Conservation (phyloP, 1,140 invertebrate species). For the Saccostrea echinata region DNA sequence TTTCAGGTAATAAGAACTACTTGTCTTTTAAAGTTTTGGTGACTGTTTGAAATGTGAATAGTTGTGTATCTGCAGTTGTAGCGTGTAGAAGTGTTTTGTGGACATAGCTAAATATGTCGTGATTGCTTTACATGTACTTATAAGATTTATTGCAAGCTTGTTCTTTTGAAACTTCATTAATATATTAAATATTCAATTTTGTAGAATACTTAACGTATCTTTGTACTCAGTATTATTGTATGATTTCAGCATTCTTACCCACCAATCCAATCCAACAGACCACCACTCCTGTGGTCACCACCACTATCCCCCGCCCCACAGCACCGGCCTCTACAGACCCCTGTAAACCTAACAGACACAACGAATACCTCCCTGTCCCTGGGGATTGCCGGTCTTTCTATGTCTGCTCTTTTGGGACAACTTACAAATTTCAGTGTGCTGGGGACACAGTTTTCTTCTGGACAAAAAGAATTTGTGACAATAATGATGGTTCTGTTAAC, state of each 20-base stretch:
- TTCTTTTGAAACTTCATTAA: no score
- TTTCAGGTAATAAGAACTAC: neutral
- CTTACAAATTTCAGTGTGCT: constrained; percentile 57
- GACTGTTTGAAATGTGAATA: no score
- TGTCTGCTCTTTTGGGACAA: constrained; percentile 59
- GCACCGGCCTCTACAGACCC: constrained; percentile 43
- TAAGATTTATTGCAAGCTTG: no score
- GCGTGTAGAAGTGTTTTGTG: no score
- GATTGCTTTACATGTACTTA: no score
- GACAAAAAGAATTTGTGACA: constrained; percentile 50
- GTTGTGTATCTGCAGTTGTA: no score
- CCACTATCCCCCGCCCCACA: neutral
- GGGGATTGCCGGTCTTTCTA: constrained; percentile 56
- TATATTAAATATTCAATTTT: no score
- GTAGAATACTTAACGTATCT: no score
- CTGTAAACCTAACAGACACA: constrained; percentile 57
- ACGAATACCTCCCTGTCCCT: constrained; percentile 53
- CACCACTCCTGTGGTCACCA: constrained; percentile 11
- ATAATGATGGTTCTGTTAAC: constrained; percentile 53
- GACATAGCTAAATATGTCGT: no score
- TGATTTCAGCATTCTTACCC: neutral
- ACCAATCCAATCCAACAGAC: neutral
- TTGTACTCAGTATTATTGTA: neutral
- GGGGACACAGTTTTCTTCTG: constrained; percentile 51
- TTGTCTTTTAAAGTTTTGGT: no score